Conservation (phyloP, 2,113 vertebrate species). For the Sialia sialis region DNA sequence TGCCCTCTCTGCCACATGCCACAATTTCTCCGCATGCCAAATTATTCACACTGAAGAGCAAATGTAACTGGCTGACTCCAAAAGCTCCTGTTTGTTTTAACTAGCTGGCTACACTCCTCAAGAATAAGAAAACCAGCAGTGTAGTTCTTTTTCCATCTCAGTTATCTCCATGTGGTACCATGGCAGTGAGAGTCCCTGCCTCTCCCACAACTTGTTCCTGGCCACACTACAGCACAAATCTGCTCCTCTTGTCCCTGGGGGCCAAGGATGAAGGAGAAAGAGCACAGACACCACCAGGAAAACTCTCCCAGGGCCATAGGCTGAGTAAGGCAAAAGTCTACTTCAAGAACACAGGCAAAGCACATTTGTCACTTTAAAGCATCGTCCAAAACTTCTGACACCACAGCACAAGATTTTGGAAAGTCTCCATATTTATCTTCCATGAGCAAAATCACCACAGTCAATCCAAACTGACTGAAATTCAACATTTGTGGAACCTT, state of each 20-base stretch:
- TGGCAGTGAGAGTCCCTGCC: neutral
- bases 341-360: neutral
- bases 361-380: neutral
- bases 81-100: neutral
- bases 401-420: neutral
- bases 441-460: neutral
- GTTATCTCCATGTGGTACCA: neutral
- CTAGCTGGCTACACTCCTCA: neutral
- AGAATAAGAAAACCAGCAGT: neutral
- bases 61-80: neutral
- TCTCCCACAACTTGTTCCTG: accelerated
- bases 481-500: neutral
- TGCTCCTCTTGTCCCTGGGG: neutral
- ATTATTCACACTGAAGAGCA: neutral
- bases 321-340: neutral
- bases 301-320: neutral
- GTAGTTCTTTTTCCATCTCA: neutral
- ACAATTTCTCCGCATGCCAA: neutral
- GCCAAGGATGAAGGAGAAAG: neutral
- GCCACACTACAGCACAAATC: neutral
- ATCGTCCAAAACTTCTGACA: neutral
- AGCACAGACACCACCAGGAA: neutral
- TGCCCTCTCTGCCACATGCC: neutral
- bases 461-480: neutral
- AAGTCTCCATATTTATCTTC: neutral